Conservation (phyloP, 2,113 vertebrate species). For the Anolis carolinensis region DNA sequence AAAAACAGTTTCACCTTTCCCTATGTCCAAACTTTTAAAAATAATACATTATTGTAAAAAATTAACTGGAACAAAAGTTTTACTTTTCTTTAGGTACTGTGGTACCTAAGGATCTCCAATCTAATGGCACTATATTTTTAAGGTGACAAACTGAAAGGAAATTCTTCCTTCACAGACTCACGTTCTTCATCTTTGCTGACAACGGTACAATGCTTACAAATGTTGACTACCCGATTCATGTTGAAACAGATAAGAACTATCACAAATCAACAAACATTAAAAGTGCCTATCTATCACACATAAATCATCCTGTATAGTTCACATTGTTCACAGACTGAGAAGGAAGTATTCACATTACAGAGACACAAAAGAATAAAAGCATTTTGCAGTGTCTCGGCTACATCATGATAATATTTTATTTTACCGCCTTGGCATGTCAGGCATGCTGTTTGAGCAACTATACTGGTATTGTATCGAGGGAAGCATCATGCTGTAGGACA, state of each 20-base stretch:
- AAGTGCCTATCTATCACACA: neutral
- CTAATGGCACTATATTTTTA: neutral
- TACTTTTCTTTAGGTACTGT: neutral
- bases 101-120: neutral
- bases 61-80: neutral
- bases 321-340: neutral
- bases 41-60: too few relatives aligned
- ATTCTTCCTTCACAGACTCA: neutral
- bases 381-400: constrained; percentile 20
- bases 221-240: neutral
- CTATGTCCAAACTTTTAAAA: too few relatives aligned
- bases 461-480: constrained; percentile 42
- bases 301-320: neutral
- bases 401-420: constrained; percentile 49
- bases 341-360: constrained; percentile 2
- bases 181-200: neutral
- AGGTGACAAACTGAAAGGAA: neutral
- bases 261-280: neutral
- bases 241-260: constrained; percentile 9
- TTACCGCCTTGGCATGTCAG: constrained; percentile 50
- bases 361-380: constrained; percentile 8
- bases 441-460: constrained; percentile 49
- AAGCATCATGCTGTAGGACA: constrained; percentile 48
- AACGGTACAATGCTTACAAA: neutral
- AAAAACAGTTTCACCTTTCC: too few relatives aligned